phyloP scores from a whole-genome alignment of 2,113 vertebrate genomes.

The Antigone vipio region DNA sequence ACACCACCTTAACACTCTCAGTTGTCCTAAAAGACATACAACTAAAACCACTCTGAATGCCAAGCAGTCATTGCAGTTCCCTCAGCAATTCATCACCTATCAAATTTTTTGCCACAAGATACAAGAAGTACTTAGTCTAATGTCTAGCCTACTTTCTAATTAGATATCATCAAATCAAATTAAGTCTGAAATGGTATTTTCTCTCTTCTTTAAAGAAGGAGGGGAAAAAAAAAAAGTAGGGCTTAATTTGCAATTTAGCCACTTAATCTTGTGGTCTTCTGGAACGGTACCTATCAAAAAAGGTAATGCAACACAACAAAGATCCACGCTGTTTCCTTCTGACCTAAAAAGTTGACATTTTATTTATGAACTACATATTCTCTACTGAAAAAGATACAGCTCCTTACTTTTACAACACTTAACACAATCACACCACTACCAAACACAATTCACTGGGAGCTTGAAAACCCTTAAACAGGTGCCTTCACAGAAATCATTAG shows the following conservation, averaged over 20 bases:
- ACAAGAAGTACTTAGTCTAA: background rate
- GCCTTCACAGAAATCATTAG: background rate
- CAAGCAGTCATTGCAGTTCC: background rate
- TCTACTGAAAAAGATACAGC: background rate
- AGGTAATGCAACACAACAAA: background rate
- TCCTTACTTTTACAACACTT: background rate
- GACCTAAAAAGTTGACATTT: background rate
- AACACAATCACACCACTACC: background rate
- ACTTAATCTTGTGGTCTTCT: background rate
- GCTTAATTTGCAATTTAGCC: background rate
- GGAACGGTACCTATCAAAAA: background rate
- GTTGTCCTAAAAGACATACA: background rate
- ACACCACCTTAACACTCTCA: background rate
- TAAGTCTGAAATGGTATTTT: background rate
- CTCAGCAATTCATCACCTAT: background rate
- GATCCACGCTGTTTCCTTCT: background rate
- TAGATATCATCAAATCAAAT: background rate
- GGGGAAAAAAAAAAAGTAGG: fast-evolving
- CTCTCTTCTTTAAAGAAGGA: background rate
- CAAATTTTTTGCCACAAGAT: background rate
- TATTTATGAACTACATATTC: background rate
- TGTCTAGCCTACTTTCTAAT: background rate
- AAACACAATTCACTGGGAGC: background rate
- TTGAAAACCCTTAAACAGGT: background rate
- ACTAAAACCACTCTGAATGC: background rate